Evolutionary conservation across 2,888 invertebrate genomes (phyloP).

Genomic region (Ischnus inquisitorius): DNA sequence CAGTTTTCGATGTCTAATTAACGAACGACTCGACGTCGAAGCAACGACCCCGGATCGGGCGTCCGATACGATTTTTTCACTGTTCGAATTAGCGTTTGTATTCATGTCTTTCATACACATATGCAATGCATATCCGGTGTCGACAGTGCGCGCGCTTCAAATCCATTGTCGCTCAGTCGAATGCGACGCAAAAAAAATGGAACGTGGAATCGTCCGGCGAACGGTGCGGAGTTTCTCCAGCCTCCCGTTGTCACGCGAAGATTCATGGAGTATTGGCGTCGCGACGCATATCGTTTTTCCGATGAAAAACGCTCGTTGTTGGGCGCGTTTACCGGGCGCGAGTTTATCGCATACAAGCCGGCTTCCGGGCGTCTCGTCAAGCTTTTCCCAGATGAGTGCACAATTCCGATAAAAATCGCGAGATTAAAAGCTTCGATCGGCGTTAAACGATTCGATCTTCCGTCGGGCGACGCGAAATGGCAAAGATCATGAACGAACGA

Average conservation of each 20-base stretch:
- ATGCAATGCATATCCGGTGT: slow-evolving; percentile 3
- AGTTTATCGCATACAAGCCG: slow-evolving; percentile 41
- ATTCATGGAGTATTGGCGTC: slow-evolving; percentile 48
- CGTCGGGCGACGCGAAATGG: slow-evolving; percentile 38
- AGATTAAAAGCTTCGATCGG: slow-evolving; percentile 61
- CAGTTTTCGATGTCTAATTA: slow-evolving; percentile 74
- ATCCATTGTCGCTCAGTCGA: neutral
- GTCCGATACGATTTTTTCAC: slow-evolving; percentile 2
- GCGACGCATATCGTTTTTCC: slow-evolving; percentile 35
- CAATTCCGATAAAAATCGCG: slow-evolving; percentile 57
- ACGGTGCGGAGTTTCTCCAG: slow-evolving; percentile 14
- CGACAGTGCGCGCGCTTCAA: neutral
- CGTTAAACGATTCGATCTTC: slow-evolving; percentile 59
- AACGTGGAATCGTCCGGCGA: neutral
- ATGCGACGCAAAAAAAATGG: neutral
- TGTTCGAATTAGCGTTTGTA: slow-evolving; percentile 8
- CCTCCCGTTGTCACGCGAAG: slow-evolving; percentile 18
- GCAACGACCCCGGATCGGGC: neutral
- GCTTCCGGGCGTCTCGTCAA: slow-evolving; percentile 18
- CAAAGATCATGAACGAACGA: slow-evolving; percentile 28
- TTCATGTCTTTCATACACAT: too few relatives aligned
- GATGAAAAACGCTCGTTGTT: slow-evolving; percentile 24
- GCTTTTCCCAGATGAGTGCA: slow-evolving; percentile 54
- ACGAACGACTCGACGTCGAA: slow-evolving; percentile 55
- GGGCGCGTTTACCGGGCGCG: neutral